Evolutionary conservation across 2,797 vertebrate species (phyloP).

Genomic region (Rhabdomys pumilio): DNA sequence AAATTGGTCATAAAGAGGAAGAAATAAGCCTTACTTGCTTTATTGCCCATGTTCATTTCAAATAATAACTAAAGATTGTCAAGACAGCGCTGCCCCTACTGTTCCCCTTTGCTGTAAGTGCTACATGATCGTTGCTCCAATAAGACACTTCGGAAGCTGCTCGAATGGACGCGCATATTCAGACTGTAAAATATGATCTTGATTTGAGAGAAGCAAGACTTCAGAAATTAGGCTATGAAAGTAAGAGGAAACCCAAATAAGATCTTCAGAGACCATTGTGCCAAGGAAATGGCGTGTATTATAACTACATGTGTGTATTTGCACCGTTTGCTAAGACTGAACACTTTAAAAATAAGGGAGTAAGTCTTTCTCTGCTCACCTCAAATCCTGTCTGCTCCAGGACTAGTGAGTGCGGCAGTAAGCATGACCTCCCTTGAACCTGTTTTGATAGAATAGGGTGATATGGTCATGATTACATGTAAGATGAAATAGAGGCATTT

Average conservation of each 20-base stretch:
- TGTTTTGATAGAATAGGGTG: not conserved
- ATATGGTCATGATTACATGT: not conserved
- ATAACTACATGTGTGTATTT: not conserved
- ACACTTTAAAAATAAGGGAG: not conserved
- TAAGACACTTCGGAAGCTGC: not conserved
- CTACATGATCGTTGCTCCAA: not conserved
- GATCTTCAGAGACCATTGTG: not conserved
- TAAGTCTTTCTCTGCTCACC: not conserved
- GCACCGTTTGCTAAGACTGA: not conserved
- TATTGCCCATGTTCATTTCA: constrained; percentile 22
- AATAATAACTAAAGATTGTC: constrained; percentile 15
- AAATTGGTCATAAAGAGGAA: constrained; percentile 52
- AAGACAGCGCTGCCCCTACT: not conserved
- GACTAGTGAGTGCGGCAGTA: not conserved
- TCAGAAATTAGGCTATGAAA: not conserved
- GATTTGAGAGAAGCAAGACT: constrained; percentile 45
- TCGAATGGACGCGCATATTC: not conserved
- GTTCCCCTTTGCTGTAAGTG: not conserved
- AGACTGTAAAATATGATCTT: constrained; percentile 40
- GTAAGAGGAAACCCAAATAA: not conserved
- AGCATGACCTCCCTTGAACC: not conserved
- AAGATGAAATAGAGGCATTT: not conserved
- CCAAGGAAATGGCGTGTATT: not conserved
- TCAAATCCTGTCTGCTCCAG: not conserved
- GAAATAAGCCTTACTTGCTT: not conserved